Evolutionary conservation across 1,140 invertebrate species (phyloP).

Genomic region (Lethrus apterus): DNA sequence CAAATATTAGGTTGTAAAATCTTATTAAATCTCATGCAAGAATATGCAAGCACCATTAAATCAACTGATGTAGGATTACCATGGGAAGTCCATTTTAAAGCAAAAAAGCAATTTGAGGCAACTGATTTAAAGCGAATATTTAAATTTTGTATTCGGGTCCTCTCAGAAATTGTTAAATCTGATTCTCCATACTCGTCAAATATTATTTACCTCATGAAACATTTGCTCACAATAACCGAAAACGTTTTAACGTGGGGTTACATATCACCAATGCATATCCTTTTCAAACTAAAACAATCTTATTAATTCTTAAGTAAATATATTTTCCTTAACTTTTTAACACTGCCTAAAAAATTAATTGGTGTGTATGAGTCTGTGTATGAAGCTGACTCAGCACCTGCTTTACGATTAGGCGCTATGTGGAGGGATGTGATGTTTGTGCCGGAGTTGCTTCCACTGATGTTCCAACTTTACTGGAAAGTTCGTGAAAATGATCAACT

Average conservation of each 20-base stretch:
- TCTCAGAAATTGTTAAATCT: constrained; percentile 36
- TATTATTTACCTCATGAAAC: constrained; percentile 27
- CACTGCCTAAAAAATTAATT: constrained; percentile 60
- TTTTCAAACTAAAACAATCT: constrained; percentile 39
- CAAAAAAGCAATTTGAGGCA: constrained; percentile 78
- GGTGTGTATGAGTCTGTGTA: constrained; percentile 64
- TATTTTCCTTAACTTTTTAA: constrained; percentile 44
- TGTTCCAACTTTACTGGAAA: constrained; percentile 80
- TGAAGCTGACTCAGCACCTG: constrained; percentile 57
- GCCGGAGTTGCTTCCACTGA: constrained; percentile 62
- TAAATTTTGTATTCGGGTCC: constrained; percentile 36
- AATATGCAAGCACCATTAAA: constrained; percentile 78
- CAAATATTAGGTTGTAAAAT: constrained; percentile 73
- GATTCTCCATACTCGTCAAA: constrained; percentile 32
- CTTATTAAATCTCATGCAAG: constrained; percentile 74
- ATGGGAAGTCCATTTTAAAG: constrained; percentile 77
- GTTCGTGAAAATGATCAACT: constrained; percentile 66
- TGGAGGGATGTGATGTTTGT: constrained; percentile 76
- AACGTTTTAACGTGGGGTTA: constrained; percentile 36
- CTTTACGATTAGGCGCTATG: constrained; percentile 50
- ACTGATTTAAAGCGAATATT: constrained; percentile 75
- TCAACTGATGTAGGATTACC: constrained; percentile 78
- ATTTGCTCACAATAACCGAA: constrained; percentile 36
- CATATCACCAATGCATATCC: constrained; percentile 49
- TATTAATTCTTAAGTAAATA: not conserved